Evolutionary conservation across 2,113 vertebrate genomes (phyloP), one percentile per base, ranked within the genome.

Genomic region (Chaetura pelagica): DNA sequence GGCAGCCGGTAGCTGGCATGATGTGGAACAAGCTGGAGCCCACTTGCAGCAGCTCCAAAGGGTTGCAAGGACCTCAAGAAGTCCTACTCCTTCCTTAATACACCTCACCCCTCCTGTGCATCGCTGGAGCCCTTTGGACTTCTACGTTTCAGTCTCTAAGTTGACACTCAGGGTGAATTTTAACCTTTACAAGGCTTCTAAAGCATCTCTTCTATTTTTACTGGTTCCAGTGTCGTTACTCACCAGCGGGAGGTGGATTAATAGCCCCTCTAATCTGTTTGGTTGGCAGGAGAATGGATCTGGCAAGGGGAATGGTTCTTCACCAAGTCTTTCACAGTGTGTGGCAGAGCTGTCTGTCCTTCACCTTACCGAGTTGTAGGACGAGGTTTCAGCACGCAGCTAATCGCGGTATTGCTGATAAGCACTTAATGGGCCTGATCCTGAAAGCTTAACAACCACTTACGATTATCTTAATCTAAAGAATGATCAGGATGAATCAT

Each of bases 141-240:
- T 59, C 12, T 7, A 7, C 51, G 22, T 24, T 58, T 76, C 52
- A n/a, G 15, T 2, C 68, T 54, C 3, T 2, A 22, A 66, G n/a
- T 23, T 62, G 74, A 68, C 26, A 19, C 29, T 42, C 8, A 1
- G 15, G 69, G 54, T 81, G 66, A 78, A 82, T 82, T 82, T 86
- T 62, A 78, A 89, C 71, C n/a, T 74, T 77, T 35, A 18, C 10
- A 27, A 1, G 35, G 52, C 51, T 68, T 58, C 58, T 52, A 58
- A 40, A 58, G 54, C 51, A 38, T 5, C 84, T 74, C 63, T 22
- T 26, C 82, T 32, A n/a, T 48, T 7, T 12, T 44, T 29, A 15
- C 6, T 0, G 1, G 22, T 55, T 42, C 40, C 26, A 4, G 54
- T 3, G 4, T 42, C 3, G 0, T 22, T 42, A 24, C 15, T 30